Percentiles rank a stretch among this genome's conserved stretches.
These are phyloP conservation scores for Salpingus planirostris DNA, from an alignment of 2,888 invertebrate species.

Conservation along the genomic window DNA sequence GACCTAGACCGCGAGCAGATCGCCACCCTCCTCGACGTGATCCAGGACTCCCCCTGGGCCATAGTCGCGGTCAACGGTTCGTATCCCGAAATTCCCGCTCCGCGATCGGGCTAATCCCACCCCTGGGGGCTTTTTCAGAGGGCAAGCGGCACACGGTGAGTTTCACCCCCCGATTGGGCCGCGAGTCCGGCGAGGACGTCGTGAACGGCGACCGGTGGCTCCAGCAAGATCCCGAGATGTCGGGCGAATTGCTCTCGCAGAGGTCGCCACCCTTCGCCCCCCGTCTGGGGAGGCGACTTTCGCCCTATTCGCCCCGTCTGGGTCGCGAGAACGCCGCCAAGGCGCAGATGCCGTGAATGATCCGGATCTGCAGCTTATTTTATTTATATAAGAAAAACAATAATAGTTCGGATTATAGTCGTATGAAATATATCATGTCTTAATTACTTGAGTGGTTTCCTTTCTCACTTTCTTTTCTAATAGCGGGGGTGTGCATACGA, in stretches of 20 bases:
- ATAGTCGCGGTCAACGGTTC: conserved; percentile 38
- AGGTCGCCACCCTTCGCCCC: conserved; percentile 44
- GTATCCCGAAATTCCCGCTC: conserved; percentile 8
- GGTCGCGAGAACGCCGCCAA: conserved; percentile 30
- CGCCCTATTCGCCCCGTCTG: conserved; percentile 42
- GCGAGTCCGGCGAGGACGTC: conserved; percentile 36
- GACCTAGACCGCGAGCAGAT: conserved; percentile 22
- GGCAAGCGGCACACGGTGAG: conserved; percentile 25
- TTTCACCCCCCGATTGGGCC: conserved; percentile 45
- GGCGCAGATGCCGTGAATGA: no score
- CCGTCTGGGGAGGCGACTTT: conserved; percentile 42
- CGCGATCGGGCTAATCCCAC: conserved; percentile 7
- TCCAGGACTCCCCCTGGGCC: conserved; percentile 40
- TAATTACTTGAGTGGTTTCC: no score
- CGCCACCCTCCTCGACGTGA: conserved; percentile 34
- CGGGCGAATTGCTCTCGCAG: conserved; percentile 31
- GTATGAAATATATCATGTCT: no score
- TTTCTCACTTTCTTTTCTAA: no score
- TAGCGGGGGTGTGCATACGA: no score
- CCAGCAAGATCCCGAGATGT: conserved; percentile 23
- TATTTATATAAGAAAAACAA: no score
- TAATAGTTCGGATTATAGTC: no score
- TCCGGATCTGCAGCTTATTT: no score
- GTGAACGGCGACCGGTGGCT: conserved; percentile 21
- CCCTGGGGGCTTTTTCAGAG: conserved; percentile 11